Conservation (phyloP, 2,797 vertebrate species). For the Mormyrus hasselquistii region DNA sequence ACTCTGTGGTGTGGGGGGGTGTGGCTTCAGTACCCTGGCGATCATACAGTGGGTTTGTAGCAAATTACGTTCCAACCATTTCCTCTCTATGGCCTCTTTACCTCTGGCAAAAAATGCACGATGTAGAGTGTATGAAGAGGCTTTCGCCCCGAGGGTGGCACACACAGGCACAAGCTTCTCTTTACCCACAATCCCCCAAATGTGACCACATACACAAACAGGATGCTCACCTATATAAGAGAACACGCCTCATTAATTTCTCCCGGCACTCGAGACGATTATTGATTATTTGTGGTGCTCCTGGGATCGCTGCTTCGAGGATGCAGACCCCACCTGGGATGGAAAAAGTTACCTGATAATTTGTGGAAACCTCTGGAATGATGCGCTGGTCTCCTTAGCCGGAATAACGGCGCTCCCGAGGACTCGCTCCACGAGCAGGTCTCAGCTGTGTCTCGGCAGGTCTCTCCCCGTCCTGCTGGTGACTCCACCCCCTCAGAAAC, state of each 20-base stretch:
- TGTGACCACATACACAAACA: not conserved
- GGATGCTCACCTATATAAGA: not conserved
- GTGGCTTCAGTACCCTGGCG: slow-evolving; percentile 5
- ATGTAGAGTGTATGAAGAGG: not conserved
- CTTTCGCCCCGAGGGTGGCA: not conserved
- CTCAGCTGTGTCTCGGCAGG: not conserved
- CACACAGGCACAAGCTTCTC: not conserved
- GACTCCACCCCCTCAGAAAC: not conserved
- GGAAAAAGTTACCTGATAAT: not conserved
- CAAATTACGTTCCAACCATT: not conserved
- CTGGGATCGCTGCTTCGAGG: not conserved
- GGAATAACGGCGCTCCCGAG: not conserved
- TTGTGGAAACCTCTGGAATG: not conserved
- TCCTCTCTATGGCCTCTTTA: not conserved
- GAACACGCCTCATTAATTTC: not conserved
- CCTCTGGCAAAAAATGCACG: too few relatives aligned
- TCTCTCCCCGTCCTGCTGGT: not conserved
- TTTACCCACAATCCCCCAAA: not conserved
- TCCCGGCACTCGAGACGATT: not conserved
- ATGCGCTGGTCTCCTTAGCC: not conserved
- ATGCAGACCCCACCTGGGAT: not conserved
- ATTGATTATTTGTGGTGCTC: not conserved
- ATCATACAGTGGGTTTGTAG: not conserved
- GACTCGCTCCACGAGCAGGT: not conserved
- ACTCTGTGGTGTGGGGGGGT: not conserved